These are phyloP conservation scores for Octodon degus DNA, from an alignment of 2,113 vertebrate species.

Conservation along the genomic window DNA sequence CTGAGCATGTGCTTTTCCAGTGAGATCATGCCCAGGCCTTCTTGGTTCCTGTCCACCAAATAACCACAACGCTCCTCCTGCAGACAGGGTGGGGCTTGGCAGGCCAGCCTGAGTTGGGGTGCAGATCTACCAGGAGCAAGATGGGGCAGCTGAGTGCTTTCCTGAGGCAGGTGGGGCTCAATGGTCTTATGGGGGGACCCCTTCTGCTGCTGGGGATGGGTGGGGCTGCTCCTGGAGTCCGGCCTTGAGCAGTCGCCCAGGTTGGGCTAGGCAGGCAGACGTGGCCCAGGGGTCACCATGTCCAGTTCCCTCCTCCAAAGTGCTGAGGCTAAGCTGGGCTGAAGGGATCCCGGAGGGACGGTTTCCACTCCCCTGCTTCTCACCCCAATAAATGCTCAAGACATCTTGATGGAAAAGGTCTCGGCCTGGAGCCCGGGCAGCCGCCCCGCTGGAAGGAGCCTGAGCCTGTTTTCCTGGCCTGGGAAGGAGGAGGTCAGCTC, in stretches of 20 bases:
- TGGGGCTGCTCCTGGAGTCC: not conserved
- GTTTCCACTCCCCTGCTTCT: not conserved
- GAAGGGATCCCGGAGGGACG: not conserved
- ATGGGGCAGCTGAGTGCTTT: not conserved
- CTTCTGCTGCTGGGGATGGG: not conserved
- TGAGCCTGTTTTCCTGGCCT: slow-evolving; percentile 64
- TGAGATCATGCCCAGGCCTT: not conserved
- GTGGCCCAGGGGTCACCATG: not conserved
- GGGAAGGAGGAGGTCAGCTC: slow-evolving; percentile 75
- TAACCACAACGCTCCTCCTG: not conserved
- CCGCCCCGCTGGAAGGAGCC: slow-evolving; percentile 63
- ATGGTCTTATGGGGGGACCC: not conserved
- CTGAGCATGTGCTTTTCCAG: not conserved
- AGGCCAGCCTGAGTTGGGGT: not conserved
- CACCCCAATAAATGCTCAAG: not conserved
- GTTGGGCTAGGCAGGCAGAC: too few relatives aligned
- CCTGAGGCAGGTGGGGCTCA: not conserved
- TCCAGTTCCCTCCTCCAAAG: not conserved
- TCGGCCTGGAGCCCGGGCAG: slow-evolving; percentile 72
- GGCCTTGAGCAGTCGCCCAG: not conserved
- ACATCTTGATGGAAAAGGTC: slow-evolving; percentile 23
- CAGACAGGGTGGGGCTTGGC: slow-evolving; percentile 61
- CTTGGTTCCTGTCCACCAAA: slow-evolving; percentile 68
- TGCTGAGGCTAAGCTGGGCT: not conserved
- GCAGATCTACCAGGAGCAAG: slow-evolving; percentile 70